Evolutionary conservation across 2,113 vertebrate species (phyloP), one percentile per base, ranked within the genome.

Genomic region (Crotophaga sulcirostris): DNA sequence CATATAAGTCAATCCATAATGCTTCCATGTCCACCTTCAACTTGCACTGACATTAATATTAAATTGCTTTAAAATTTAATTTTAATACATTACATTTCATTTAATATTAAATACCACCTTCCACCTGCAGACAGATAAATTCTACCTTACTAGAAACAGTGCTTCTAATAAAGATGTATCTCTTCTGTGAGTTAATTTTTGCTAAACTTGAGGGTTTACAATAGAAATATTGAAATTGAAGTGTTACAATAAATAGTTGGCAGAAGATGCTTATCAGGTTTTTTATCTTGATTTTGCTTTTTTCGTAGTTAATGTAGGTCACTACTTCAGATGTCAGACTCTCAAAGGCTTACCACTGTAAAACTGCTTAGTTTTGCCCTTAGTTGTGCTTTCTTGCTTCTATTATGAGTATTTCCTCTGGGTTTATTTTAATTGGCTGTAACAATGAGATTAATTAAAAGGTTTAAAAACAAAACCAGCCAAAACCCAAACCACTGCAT

Each of bases 41-140:
- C 13, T 78, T 18, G 1, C 10, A 51, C n/a, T 49, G 47, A 24
- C 1, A 29, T 19, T 36, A 55, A 24, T 75, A 68, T 42, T 63
- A 18, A 70, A 62, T 66, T 16, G 5, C 15, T 62, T 83, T 73
- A 54, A 62, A 67, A 62, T 47, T 52, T 5, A 21, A 44, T 85
- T 73, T 60, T 55, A 51, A 70, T 73, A 3, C 36, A 8, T 85
- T 83, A 13, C 11, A 24, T 89, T 80, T 72, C 56, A 47, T 40
- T 75, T 68, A 86, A 28, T 77, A 59, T 74, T 63, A 63, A 78
- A 44, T 82, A 70, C 11, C 52, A 69, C 24, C n/a, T 84, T 2
- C 1, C 13, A 10, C 8, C 23, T 0, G 0, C 64, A 87, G 38
- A 49, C 2, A 74, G 38, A 29, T 58, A 42, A 70, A 51, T 79